phyloP scores from a whole-genome alignment of 2,113 vertebrate genomes.

The Chaenocephalus aceratus region DNA sequence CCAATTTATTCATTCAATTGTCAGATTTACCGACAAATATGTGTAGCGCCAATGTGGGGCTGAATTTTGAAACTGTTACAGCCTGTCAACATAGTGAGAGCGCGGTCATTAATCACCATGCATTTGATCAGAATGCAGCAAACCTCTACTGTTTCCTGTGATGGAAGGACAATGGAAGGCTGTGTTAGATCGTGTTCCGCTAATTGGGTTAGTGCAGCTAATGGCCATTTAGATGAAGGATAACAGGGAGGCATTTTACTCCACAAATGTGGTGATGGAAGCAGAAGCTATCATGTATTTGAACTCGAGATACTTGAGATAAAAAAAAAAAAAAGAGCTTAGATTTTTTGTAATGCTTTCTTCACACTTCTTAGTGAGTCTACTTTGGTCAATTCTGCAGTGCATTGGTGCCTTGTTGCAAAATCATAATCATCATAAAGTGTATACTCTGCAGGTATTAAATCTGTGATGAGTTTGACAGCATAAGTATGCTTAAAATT shows the following conservation, averaged over 20 bases:
- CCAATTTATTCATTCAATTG: slow-evolving; percentile 79
- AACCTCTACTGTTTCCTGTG: slow-evolving; percentile 83
- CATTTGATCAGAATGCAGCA: slow-evolving; percentile 83
- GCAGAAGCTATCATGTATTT: slow-evolving; percentile 77
- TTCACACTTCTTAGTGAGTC: slow-evolving; percentile 21
- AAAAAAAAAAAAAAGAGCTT: slow-evolving; percentile 27
- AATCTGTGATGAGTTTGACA: slow-evolving; percentile 6
- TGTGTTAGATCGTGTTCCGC: slow-evolving; percentile 81
- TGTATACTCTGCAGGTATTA: background rate
- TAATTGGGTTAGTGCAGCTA: slow-evolving; percentile 85
- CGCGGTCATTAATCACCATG: slow-evolving; percentile 82
- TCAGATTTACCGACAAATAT: slow-evolving; percentile 77
- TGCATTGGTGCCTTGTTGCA: background rate
- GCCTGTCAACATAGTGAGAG: slow-evolving; percentile 76
- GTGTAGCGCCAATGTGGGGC: slow-evolving; percentile 56
- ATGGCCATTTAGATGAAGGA: slow-evolving; percentile 85
- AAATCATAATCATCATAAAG: slow-evolving; percentile 25
- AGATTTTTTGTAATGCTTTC: slow-evolving; percentile 24
- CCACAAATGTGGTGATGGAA: slow-evolving; percentile 80
- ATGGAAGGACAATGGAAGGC: slow-evolving; percentile 80
- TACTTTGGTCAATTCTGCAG: background rate
- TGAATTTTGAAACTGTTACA: slow-evolving; percentile 69
- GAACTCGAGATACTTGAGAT: slow-evolving; percentile 63
- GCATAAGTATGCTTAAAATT: slow-evolving; percentile 10
- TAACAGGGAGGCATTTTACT: slow-evolving; percentile 81